phyloP scores from a whole-genome alignment of 2,113 vertebrate species.

The Eubucco bourcierii region DNA sequence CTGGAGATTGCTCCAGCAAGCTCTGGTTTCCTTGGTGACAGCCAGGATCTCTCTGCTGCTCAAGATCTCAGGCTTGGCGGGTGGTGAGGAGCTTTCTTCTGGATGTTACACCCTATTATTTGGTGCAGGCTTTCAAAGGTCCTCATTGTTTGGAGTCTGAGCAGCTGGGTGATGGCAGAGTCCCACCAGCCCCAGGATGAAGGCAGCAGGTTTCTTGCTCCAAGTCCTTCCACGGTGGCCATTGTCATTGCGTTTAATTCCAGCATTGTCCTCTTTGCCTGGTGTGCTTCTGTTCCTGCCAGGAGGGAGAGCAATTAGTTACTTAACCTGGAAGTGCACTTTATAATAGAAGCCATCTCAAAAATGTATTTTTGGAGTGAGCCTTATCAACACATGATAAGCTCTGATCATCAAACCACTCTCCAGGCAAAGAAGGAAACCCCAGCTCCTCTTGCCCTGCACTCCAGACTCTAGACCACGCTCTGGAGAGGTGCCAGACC shows the following conservation, averaged over 20 bases:
- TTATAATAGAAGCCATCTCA: slow-evolving; percentile 60
- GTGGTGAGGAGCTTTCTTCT: background rate
- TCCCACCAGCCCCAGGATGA: background rate
- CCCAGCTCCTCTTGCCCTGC: background rate
- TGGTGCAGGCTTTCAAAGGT: background rate
- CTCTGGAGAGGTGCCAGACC: background rate
- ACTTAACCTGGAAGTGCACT: slow-evolving; percentile 75
- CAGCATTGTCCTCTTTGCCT: slow-evolving; percentile 65
- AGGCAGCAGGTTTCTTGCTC: slow-evolving; percentile 18
- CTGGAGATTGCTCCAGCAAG: background rate
- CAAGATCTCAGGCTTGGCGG: background rate
- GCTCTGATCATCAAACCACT: background rate
- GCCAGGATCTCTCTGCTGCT: background rate
- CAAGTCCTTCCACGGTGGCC: slow-evolving; percentile 30
- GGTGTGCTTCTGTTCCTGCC: slow-evolving; percentile 21
- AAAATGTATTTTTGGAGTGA: slow-evolving; percentile 39
- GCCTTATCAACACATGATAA: background rate
- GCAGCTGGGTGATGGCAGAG: background rate
- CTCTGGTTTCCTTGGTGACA: slow-evolving; percentile 46
- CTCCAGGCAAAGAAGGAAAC: background rate
- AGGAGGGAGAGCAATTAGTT: slow-evolving; percentile 59
- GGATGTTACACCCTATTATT: background rate
- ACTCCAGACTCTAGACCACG: background rate
- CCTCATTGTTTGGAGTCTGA: background rate
- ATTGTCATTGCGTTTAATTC: slow-evolving; percentile 36